phyloP scores from a whole-genome alignment of 2,888 invertebrate species.

The Lasius fuliginosus region DNA sequence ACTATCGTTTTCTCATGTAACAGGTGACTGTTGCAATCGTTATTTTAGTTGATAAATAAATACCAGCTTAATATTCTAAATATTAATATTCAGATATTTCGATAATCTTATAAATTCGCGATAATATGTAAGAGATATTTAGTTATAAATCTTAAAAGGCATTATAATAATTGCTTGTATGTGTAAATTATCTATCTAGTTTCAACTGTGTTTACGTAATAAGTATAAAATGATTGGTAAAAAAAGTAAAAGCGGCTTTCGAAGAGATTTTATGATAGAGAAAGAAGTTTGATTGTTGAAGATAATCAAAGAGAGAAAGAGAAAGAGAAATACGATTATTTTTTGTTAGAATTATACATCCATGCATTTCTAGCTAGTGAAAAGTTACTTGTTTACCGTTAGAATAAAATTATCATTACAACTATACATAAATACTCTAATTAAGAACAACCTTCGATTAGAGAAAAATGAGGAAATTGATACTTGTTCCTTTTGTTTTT shows the following conservation, averaged over 20 bases:
- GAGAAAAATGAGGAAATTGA: conserved; percentile 34
- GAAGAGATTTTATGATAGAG: not conserved
- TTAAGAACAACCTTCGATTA: conserved; percentile 11
- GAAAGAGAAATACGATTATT: not conserved
- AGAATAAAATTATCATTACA: not conserved
- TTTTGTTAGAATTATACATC: not conserved
- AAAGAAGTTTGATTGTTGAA: not conserved
- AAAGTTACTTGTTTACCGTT: conserved; percentile 1
- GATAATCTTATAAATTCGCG: not conserved
- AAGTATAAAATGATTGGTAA: not conserved
- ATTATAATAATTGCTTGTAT: not conserved
- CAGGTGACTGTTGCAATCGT: not conserved
- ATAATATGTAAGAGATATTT: not conserved
- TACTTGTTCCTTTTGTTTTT: conserved; percentile 31
- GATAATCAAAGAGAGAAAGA: not conserved
- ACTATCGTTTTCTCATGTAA: not conserved
- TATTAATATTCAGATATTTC: not conserved
- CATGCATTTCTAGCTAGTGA: not conserved
- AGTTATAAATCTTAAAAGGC: not conserved
- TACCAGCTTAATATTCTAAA: not conserved
- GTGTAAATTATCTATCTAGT: not conserved
- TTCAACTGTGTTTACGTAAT: not conserved
- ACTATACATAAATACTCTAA: conserved; percentile 6
- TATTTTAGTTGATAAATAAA: not conserved
- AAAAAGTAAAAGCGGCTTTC: not conserved